Base-by-base conservation (phyloP, 2,113 vertebrate genomes). In the Rhegmatorhina hoffmannsi region DNA sequence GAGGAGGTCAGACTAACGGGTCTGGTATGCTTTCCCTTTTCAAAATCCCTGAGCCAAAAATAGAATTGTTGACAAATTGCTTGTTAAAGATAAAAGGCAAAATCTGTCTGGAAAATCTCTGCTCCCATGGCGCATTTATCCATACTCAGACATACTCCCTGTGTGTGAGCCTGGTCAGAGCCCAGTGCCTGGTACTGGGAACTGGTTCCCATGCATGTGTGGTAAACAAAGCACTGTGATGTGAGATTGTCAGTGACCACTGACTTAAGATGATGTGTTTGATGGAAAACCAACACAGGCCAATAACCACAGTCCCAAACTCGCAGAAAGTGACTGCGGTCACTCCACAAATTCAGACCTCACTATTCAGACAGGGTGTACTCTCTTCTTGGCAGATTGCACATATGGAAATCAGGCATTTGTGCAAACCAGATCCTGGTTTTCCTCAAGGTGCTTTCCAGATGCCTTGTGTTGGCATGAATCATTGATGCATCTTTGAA, bases 371-470 rank as follows among this genome's bases (percentile, higher is more conserved):
- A 21, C 14, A 29, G 38, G 20, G 5, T 47, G 40, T 76, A 9
- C 67, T 75, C 36, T 63, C 34, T 49, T 23, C 15, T 40, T 94
- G 79, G 46, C 85, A 90, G 36, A 63, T 47, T 20, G 33, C 40
- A 7, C 0, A 1, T 34, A n/a, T 83, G 55, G 47, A 79, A 85
- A 85, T 72, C 53, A 40, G 49, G 33, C 69, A 56, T 80, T 84
- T 95, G 87, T 78, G 34, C 76, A 84, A 74, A 60, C 83, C 44
- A 72, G 62, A 20, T 29, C 34, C 79, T 94, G 91, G 18, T 90
- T 94, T 97, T 86, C 83, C 89, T 94, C 80, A 74, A 49, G 92
- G 93, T 13, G 1, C n/a, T 95, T 88, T 87, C 19, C 90, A 90
- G 44, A 25, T 81, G 47, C 43, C 69, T 91, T 84, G 7, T 21